Evolutionary conservation across 2,113 vertebrate species (phyloP).

Genomic region (Otus sunia): DNA sequence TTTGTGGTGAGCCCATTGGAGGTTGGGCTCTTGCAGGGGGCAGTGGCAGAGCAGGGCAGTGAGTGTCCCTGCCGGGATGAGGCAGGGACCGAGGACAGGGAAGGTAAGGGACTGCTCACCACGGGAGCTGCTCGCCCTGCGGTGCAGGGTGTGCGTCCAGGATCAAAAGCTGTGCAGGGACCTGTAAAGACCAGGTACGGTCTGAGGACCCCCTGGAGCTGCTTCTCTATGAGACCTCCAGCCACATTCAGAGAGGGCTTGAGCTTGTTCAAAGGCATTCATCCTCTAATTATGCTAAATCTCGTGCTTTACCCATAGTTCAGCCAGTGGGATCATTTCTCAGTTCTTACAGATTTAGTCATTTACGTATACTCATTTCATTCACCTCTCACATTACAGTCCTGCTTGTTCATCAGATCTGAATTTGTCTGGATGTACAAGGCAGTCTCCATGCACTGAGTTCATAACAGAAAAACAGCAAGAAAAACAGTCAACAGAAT

Average conservation of each 20-base stretch:
- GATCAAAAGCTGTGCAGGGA: background rate
- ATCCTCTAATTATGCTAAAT: background rate
- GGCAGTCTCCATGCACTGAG: background rate
- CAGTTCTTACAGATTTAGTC: background rate
- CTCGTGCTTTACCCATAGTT: background rate
- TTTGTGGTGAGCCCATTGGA: background rate
- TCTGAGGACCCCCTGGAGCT: background rate
- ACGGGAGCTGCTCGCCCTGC: accelerated
- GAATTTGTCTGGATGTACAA: background rate
- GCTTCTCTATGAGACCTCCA: background rate
- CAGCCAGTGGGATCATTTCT: background rate
- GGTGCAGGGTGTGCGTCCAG: background rate
- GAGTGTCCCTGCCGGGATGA: background rate
- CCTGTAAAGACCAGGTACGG: accelerated
- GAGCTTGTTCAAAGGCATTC: background rate
- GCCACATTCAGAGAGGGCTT: background rate
- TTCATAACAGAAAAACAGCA: background rate
- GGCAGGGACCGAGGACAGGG: background rate
- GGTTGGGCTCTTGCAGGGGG: background rate
- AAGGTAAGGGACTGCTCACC: background rate
- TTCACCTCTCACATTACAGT: background rate
- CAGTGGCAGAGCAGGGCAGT: background rate
- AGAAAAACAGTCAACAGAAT: background rate
- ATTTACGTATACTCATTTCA: background rate
- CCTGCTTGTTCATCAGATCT: background rate